Percentiles rank a stretch among this genome's conserved stretches.
Evolutionary conservation across 1,140 invertebrate genomes (phyloP).

Genomic region (Drosophila dunni): DNA sequence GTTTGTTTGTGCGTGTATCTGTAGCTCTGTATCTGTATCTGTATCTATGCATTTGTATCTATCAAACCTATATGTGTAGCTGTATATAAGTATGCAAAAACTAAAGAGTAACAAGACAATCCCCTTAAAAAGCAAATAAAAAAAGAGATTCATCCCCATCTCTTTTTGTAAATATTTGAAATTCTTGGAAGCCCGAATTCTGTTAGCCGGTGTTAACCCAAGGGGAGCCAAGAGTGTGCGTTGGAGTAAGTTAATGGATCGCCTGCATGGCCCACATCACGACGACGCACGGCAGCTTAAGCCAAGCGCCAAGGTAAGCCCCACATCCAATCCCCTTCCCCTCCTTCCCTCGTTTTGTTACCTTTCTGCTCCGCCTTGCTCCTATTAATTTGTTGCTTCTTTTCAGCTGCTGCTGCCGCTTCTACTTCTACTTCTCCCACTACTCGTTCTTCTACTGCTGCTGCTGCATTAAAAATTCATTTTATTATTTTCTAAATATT

Average conservation of each 20-base stretch:
- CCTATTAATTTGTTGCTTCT: not conserved
- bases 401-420: not conserved
- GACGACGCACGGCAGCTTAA: slow-evolving; percentile 83
- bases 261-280: slow-evolving; percentile 83
- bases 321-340: not conserved
- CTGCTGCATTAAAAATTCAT: slow-evolving; percentile 60
- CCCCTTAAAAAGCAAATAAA: not conserved
- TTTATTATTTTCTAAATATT: slow-evolving; percentile 80
- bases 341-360: not conserved
- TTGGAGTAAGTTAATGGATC: slow-evolving; percentile 78
- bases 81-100: slow-evolving; percentile 5
- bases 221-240: slow-evolving; percentile 25
- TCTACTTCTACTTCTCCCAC: slow-evolving; percentile 22
- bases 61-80: not conserved
- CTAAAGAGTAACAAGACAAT: not conserved
- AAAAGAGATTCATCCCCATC: not conserved
- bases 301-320: slow-evolving; percentile 83
- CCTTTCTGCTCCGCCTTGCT: not conserved
- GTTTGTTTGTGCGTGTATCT: slow-evolving; percentile 20
- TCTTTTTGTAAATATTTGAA: slow-evolving; percentile 9
- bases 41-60: slow-evolving; percentile 6
- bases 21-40: slow-evolving; percentile 10
- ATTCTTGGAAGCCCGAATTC: slow-evolving; percentile 2
- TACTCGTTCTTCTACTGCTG: slow-evolving; percentile 16
- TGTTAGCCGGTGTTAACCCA: slow-evolving; percentile 12